Conservation (phyloP, 2,888 invertebrate species). For the Prenolepis imparis region DNA sequence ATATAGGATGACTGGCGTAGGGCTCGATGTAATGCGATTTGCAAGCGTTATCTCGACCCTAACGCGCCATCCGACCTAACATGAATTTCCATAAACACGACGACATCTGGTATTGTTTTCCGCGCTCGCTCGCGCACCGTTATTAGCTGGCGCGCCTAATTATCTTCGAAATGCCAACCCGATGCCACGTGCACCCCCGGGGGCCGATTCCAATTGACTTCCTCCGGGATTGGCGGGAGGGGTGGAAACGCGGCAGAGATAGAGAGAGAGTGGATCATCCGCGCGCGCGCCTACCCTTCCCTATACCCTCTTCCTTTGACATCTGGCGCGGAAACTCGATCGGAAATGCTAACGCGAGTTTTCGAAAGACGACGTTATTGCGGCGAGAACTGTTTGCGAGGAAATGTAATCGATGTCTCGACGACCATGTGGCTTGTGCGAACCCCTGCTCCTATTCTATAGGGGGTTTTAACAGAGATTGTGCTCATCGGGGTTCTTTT, state of each 20-base stretch:
- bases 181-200: conserved; percentile 47
- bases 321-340: conserved; percentile 55
- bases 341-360: conserved; percentile 58
- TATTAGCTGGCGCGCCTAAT: conserved; percentile 71
- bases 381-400: conserved; percentile 53
- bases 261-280: neutral
- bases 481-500: conserved; percentile 30
- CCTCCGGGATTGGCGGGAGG: conserved; percentile 30
- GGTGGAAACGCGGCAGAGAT: conserved; percentile 9
- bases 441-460: neutral
- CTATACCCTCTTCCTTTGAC: conserved; percentile 47
- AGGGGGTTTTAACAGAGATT: conserved; percentile 26
- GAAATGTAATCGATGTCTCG: conserved; percentile 53
- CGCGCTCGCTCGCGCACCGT: conserved; percentile 66
- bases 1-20: conserved; percentile 63
- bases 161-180: conserved; percentile 68
- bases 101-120: conserved; percentile 80
- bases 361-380: conserved; percentile 57
- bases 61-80: conserved; percentile 77
- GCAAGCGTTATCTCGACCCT: conserved; percentile 84
- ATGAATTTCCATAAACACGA: conserved; percentile 83
- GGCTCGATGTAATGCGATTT: conserved; percentile 84
- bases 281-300: too few relatives aligned
- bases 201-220: conserved; percentile 55
- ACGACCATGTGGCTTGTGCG: conserved; percentile 50